Evolutionary conservation across 2,888 invertebrate species (phyloP), one percentile per base, ranked within the genome.

Genomic region (Andrena flavipes): DNA sequence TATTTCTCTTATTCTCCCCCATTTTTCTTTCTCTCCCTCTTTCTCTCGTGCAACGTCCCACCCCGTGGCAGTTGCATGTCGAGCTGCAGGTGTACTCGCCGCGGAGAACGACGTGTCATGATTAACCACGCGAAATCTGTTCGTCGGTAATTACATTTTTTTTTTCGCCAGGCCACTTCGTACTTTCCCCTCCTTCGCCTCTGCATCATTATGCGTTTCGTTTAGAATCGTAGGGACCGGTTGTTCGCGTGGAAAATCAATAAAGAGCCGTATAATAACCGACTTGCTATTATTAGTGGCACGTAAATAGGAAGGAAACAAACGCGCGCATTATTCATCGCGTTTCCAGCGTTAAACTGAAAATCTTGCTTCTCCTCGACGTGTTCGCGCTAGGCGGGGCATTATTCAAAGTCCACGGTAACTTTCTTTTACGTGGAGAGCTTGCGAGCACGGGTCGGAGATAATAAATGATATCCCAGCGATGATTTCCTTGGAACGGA

Each of bases 201-300:
- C 35, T 71, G 26, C 64, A 33, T 65, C 60, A 68, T 76, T 71
- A 62, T 70, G 69, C 78, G 62, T 65, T 75, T 42, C 71, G 72
- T 71, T 87, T 74, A 56, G 73, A 87, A 70, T 80, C 67, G 67
- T 65, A 60, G 54, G 48, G 64, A 63, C 48, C 33, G 70, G 75
- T 69, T 76, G 76, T 63, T 80, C 76, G 77, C 60, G 72, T 62
- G 63, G 81, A 68, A 82, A 84, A 87, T 87, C 87, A 80, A 87
- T 87, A 87, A 69, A 76, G 76, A 68, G 51, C 71, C 51, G 84
- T 82, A 62, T 67, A 82, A 87, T 84, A 84, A 78, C 59, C 76
- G 68, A 64, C 83, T 71, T 74, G 64, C 84, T 87, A 80, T 85
- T 87, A 84, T 87, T 87, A 85, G 85, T 51, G 42, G 69, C 73